phyloP scores from a whole-genome alignment of 2,888 invertebrate species.

The Caradrina clavipalpis region DNA sequence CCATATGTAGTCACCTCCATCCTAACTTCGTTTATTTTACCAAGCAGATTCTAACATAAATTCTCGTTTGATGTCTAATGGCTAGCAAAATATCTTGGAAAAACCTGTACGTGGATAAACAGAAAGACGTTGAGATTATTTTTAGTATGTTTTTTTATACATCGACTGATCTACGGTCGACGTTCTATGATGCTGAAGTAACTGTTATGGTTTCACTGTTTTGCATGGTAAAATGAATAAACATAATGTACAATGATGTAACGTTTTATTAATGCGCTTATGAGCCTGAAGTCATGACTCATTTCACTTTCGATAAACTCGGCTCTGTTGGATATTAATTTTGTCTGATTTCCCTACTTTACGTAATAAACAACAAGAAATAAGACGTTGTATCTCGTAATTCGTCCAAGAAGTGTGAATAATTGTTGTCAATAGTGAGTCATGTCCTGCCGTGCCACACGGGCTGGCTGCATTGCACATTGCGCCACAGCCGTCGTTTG shows the following conservation, averaged over 20 bases:
- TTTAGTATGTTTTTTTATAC: conserved; percentile 22
- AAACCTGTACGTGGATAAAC: conserved; percentile 12
- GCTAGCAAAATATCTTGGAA: conserved; percentile 9
- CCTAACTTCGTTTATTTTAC: conserved; percentile 1
- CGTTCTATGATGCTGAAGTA: conserved; percentile 23
- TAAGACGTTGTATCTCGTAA: conserved; percentile 3
- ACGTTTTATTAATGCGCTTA: conserved; percentile 32
- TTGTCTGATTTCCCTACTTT: conserved; percentile 23
- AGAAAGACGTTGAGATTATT: conserved; percentile 34
- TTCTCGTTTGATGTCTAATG: conserved; percentile 19
- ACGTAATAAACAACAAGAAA: conserved; percentile 15
- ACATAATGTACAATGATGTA: conserved; percentile 44
- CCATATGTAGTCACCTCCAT: background rate
- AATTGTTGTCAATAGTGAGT: conserved; percentile 30
- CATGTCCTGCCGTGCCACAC: conserved; percentile 42
- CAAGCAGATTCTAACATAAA: conserved; percentile 6
- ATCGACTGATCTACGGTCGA: conserved; percentile 17
- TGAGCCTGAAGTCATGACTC: conserved; percentile 38
- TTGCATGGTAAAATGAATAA: conserved; percentile 48
- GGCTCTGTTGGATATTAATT: conserved; percentile 16
- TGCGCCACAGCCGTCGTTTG: conserved; percentile 5
- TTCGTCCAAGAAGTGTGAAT: conserved; percentile 40
- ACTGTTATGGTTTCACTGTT: conserved; percentile 40
- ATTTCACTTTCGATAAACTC: conserved; percentile 45
- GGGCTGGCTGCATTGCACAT: conserved; percentile 22